Percentiles rank a stretch among this genome's conserved stretches.
phyloP scores from a whole-genome alignment of 2,888 invertebrate species.

The Drosophila buzzatii region DNA sequence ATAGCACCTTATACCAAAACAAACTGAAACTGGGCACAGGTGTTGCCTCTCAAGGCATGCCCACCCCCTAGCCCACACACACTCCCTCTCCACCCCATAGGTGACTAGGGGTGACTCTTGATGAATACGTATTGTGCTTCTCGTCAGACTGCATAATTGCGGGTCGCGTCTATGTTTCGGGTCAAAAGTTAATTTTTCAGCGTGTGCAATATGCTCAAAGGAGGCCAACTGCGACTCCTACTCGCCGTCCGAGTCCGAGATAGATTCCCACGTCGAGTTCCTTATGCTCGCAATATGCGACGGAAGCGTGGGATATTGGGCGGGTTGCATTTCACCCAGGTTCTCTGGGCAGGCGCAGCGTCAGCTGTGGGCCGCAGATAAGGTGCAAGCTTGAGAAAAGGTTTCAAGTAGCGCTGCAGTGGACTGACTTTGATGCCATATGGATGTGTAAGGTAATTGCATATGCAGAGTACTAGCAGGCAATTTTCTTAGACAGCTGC shows the following conservation, averaged over 20 bases:
- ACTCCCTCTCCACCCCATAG: background rate
- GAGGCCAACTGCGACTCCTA: constrained; percentile 38
- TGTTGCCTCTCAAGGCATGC: constrained; percentile 76
- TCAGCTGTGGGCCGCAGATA: constrained; percentile 50
- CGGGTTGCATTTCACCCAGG: background rate
- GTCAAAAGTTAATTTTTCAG: constrained; percentile 78
- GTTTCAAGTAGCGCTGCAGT: background rate
- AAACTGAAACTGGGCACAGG: constrained; percentile 57
- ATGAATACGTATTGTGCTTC: constrained; percentile 47
- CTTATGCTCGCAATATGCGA: constrained; percentile 29
- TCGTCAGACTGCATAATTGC: constrained; percentile 56
- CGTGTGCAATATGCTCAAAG: constrained; percentile 66
- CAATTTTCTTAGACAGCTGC: background rate
- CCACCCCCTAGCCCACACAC: constrained; percentile 10
- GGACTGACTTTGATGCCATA: background rate
- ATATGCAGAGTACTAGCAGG: background rate
- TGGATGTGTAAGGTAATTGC: background rate
- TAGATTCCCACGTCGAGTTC: constrained; percentile 72
- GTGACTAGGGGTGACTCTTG: constrained; percentile 49
- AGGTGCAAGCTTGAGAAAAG: constrained; percentile 49
- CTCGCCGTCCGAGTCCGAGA: constrained; percentile 11
- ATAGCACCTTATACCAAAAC: constrained; percentile 70
- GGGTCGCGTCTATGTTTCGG: constrained; percentile 53
- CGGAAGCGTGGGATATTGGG: constrained; percentile 42
- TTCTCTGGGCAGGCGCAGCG: constrained; percentile 25